A percentile compares a stretch with the other conserved stretches of the same genome.
Conservation (phyloP, 2,797 vertebrate species). For the Eupleurogrammus muticus region DNA sequence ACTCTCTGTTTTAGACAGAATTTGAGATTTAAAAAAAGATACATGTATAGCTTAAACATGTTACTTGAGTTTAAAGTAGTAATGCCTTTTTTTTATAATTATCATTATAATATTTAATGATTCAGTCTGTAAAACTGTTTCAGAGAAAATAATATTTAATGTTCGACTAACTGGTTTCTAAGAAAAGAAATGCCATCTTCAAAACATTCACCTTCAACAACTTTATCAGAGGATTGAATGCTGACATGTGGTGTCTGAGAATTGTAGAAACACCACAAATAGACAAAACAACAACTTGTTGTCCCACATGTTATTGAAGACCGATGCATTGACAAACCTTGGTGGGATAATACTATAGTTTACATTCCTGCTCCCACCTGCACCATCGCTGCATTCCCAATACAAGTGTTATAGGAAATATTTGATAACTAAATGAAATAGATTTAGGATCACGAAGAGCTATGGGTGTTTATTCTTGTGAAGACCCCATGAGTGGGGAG, state of each 20-base stretch:
- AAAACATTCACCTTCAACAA: neutral
- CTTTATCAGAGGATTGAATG: neutral
- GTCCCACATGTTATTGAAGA: neutral
- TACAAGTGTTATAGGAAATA: neutral
- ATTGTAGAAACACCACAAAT: neutral
- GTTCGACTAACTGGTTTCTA: too few species aligned
- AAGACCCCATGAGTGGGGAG: neutral
- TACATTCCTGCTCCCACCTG: constrained; percentile 6
- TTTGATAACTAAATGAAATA: neutral
- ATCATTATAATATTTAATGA: neutral
- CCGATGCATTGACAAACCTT: neutral
- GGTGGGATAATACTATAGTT: neutral
- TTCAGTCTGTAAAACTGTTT: neutral
- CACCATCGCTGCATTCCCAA: neutral
- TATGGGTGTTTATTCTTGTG: neutral
- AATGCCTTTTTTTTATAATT: neutral
- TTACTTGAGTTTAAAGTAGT: neutral
- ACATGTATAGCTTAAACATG: neutral
- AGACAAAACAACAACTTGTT: neutral
- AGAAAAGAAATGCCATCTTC: neutral
- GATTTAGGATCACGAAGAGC: neutral
- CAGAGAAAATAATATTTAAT: too few species aligned
- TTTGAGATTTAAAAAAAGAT: neutral
- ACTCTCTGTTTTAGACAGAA: neutral
- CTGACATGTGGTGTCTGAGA: neutral